phyloP scores from a whole-genome alignment of 2,888 invertebrate genomes.

The Mylabris sibirica region DNA sequence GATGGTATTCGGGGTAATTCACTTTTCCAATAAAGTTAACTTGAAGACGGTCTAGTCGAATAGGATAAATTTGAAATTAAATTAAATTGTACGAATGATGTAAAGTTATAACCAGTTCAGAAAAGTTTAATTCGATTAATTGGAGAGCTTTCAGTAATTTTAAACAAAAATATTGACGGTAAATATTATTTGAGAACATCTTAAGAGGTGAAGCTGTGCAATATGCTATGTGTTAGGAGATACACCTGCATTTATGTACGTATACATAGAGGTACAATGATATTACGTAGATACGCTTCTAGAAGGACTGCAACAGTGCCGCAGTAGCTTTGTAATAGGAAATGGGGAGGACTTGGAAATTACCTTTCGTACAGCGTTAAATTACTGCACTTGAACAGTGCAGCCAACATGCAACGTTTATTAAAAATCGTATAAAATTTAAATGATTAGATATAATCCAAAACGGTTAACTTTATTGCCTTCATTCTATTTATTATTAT shows the following conservation, averaged over 20 bases:
- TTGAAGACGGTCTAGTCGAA: conserved; percentile 11
- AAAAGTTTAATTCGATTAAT: neutral
- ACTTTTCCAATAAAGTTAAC: conserved; percentile 11
- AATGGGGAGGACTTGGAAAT: neutral
- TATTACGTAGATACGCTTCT: neutral
- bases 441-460: neutral
- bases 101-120: neutral
- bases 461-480: neutral
- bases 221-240: neutral
- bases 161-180: neutral
- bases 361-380: neutral
- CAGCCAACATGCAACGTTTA: neutral
- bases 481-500: neutral
- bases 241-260: conserved; percentile 3
- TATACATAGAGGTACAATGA: neutral
- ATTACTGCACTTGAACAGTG: conserved; percentile 2
- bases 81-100: neutral
- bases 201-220: neutral
- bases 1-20: neutral
- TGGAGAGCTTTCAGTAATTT: neutral
- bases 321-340: neutral
- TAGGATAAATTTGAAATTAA: neutral
- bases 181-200: neutral
- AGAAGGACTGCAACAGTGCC: neutral
- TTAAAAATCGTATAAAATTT: conserved; percentile 1